Evolutionary conservation across 2,113 vertebrate species (phyloP).

Genomic region (Coracopsis vasa): DNA sequence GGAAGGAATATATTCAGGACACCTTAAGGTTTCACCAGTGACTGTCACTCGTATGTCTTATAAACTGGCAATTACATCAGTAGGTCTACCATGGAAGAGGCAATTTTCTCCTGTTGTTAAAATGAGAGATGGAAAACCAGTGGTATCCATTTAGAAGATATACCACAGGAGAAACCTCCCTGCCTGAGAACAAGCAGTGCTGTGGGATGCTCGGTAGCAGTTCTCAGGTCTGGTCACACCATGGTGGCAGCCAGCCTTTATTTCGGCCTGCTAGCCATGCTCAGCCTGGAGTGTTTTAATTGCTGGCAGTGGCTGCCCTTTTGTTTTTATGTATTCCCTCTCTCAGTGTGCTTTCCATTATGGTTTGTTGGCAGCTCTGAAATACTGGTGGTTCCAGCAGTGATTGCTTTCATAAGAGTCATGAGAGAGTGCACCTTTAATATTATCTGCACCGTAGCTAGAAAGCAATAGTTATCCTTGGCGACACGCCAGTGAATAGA

Average conservation of each 20-base stretch:
- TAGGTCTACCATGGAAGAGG: not conserved
- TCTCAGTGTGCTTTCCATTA: conserved; percentile 53
- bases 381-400: not conserved
- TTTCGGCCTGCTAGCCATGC: conserved; percentile 38
- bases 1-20: not conserved
- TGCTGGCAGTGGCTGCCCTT: conserved; percentile 36
- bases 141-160: not conserved
- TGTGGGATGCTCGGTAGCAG: not conserved
- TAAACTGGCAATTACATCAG: conserved; percentile 7
- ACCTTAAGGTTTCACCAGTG: not conserved
- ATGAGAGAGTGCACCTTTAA: conserved; percentile 58
- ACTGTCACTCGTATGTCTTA: not conserved
- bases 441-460: conserved; percentile 44
- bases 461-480: conserved; percentile 50
- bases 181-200: not conserved
- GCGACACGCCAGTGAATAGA: conserved; percentile 1
- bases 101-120: not conserved
- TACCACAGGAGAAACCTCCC: not conserved
- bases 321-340: conserved; percentile 24
- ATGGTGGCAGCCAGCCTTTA: not conserved
- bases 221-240: conserved; percentile 18
- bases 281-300: conserved; percentile 40
- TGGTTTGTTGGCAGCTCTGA: conserved; percentile 3
- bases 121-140: not conserved
- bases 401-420: conserved; percentile 37